Evolutionary conservation across 2,888 invertebrate species (phyloP).

Genomic region (Carpatolechia fugitivella): DNA sequence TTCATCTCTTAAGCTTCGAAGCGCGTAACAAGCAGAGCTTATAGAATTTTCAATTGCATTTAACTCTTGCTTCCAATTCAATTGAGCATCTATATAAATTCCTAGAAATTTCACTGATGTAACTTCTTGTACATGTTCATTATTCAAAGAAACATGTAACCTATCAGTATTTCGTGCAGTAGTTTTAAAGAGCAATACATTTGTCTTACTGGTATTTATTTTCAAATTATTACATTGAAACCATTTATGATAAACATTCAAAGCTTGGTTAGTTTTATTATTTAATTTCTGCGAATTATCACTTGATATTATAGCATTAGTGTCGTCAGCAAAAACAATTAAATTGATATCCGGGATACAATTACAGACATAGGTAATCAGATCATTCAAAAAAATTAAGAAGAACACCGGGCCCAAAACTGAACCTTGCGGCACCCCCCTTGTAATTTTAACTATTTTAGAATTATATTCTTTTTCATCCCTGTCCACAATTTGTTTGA

Average conservation of each 20-base stretch:
- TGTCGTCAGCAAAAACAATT: constrained; percentile 7
- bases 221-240: neutral
- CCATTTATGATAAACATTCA: neutral
- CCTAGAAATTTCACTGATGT: neutral
- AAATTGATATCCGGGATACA: neutral
- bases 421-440: neutral
- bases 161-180: neutral
- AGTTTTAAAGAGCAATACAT: no score
- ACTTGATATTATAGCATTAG: constrained; percentile 2
- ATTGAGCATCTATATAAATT: neutral
- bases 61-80: neutral
- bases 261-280: neutral
- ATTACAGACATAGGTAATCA: neutral
- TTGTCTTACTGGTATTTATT: neutral
- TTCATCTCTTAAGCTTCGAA: no score
- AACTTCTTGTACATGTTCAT: no score
- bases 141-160: no score
- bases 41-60: neutral
- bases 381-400: neutral
- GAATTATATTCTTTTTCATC: neutral
- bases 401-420: neutral
- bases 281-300: neutral
- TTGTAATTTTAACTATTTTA: neutral
- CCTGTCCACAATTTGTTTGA: neutral
- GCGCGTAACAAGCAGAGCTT: no score